Evolutionary conservation across 2,888 invertebrate species (phyloP).

Genomic region (Agapetus fuscipes): DNA sequence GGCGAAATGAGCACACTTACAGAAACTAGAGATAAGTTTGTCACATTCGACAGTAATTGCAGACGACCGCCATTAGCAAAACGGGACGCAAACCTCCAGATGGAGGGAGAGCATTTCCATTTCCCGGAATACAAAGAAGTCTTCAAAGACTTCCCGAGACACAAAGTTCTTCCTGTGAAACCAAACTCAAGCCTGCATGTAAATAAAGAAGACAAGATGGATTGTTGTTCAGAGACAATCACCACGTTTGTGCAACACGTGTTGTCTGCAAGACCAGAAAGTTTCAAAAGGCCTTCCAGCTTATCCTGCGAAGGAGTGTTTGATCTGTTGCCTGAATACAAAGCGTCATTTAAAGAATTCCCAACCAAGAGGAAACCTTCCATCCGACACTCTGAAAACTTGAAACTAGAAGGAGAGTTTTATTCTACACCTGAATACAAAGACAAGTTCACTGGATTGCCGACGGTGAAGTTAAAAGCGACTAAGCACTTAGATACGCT

Average conservation of each 20-base stretch:
- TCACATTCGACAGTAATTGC: conserved; percentile 33
- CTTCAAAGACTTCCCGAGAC: conserved; percentile 38
- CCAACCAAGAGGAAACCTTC: conserved; percentile 23
- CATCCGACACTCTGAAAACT: conserved; percentile 23
- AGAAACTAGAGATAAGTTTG: conserved; percentile 40
- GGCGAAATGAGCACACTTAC: conserved; percentile 40
- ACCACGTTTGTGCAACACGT: conserved; percentile 27
- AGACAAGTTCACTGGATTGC: conserved; percentile 26
- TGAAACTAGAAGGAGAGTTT: conserved; percentile 28
- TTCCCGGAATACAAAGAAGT: conserved; percentile 35
- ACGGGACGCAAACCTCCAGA: conserved; percentile 34
- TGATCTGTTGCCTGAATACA: conserved; percentile 28
- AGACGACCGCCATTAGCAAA: conserved; percentile 33
- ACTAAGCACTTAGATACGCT: conserved; percentile 11
- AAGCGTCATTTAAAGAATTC: conserved; percentile 26
- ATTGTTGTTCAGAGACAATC: conserved; percentile 34
- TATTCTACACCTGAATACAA: conserved; percentile 31
- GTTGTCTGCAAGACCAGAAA: conserved; percentile 23
- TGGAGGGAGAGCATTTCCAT: conserved; percentile 38
- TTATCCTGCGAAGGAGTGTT: conserved; percentile 33
- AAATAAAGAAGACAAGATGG: conserved; percentile 27
- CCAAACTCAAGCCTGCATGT: conserved; percentile 24
- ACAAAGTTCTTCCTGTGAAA: conserved; percentile 32
- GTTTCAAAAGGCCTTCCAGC: conserved; percentile 27
- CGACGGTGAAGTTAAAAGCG: conserved; percentile 15